phyloP scores from a whole-genome alignment of 2,888 invertebrate genomes.

The Amitus sp. region DNA sequence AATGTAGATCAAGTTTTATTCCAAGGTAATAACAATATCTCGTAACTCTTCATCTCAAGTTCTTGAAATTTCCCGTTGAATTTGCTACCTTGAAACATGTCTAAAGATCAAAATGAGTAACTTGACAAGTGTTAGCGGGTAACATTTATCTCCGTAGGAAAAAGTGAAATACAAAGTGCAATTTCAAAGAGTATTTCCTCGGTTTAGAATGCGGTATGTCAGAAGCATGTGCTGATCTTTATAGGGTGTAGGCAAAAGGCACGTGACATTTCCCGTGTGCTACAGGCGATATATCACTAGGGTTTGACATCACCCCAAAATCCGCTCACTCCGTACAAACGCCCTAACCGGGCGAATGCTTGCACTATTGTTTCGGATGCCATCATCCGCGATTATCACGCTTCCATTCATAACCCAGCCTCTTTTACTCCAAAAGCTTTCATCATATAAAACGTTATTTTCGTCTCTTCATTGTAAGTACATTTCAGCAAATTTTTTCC shows the following conservation, averaged over 20 bases:
- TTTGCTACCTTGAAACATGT: background rate
- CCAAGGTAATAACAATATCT: no score
- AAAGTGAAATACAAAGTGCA: slow-evolving; percentile 24
- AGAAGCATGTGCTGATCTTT: slow-evolving; percentile 48
- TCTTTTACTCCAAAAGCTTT: slow-evolving; percentile 14
- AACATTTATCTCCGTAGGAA: background rate
- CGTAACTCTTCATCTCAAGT: no score
- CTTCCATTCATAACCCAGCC: slow-evolving; percentile 35
- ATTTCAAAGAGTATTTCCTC: slow-evolving; percentile 37
- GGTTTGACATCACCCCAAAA: slow-evolving; percentile 55
- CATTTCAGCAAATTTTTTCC: no score
- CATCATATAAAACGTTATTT: slow-evolving; percentile 29
- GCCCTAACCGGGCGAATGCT: slow-evolving; percentile 47
- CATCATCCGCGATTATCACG: slow-evolving; percentile 57
- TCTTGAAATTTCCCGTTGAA: no score
- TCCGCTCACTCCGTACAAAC: slow-evolving; percentile 42
- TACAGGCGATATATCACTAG: slow-evolving; percentile 56
- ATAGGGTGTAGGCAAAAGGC: slow-evolving; percentile 44
- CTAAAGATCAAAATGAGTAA: background rate
- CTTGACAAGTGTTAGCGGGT: background rate
- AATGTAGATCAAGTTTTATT: no score
- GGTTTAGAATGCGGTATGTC: slow-evolving; percentile 42
- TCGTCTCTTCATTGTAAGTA: background rate
- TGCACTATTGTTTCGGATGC: slow-evolving; percentile 57
- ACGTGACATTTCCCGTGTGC: slow-evolving; percentile 59